phyloP scores from a whole-genome alignment of 2,888 invertebrate species.

The Automeris io region DNA sequence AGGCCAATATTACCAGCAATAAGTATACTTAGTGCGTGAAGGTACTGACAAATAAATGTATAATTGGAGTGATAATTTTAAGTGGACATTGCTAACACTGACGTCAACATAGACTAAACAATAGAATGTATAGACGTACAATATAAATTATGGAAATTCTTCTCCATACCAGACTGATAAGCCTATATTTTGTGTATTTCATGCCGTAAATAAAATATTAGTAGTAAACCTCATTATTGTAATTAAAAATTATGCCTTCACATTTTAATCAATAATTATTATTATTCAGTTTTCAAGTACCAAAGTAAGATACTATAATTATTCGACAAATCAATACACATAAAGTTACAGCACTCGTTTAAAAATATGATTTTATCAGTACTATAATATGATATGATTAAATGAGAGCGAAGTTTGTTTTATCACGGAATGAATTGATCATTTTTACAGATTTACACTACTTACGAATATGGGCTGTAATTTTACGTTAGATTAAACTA shows the following conservation, averaged over 20 bases:
- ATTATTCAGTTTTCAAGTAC: no score
- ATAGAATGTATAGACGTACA: background rate
- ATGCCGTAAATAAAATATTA: slow-evolving; percentile 1
- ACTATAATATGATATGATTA: no score
- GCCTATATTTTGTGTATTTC: slow-evolving; percentile 8
- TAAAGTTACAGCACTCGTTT: no score
- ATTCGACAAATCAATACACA: no score
- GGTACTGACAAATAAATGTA: slow-evolving; percentile 4
- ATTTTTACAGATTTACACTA: slow-evolving; percentile 14
- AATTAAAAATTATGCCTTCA: no score
- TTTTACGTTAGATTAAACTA: slow-evolving; percentile 13
- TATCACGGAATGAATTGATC: background rate
- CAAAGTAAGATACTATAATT: no score
- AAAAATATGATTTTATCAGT: background rate
- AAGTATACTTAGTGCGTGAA: slow-evolving; percentile 20
- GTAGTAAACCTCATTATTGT: no score
- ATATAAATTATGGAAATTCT: slow-evolving; percentile 2
- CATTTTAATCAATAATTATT: no score
- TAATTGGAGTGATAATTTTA: slow-evolving; percentile 11
- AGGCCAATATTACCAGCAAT: slow-evolving; percentile 78
- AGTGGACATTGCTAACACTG: slow-evolving; percentile 5
- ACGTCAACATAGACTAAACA: slow-evolving; percentile 4
- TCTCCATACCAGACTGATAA: slow-evolving; percentile 9
- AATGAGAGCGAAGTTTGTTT: no score
- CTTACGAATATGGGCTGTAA: slow-evolving; percentile 18